Conservation (phyloP, 2,797 vertebrate species). For the Cirrhinus molitorella region DNA sequence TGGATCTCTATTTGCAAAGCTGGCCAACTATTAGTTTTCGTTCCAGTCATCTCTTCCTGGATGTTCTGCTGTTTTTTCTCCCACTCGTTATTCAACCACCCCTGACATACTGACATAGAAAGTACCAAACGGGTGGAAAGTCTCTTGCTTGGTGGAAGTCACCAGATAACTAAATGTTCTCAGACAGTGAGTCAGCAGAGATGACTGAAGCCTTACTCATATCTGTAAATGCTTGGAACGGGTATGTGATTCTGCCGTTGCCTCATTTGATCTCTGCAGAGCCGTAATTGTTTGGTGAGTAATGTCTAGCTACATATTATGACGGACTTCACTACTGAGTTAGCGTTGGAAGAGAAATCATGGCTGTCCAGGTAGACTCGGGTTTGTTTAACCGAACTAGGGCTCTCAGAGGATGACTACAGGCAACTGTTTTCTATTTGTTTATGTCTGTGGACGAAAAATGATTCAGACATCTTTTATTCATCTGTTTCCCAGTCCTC, state of each 20-base stretch:
- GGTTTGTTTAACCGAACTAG: slow-evolving; percentile 18
- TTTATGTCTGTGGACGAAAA: slow-evolving; percentile 57
- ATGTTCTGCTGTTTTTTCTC: slow-evolving; percentile 43
- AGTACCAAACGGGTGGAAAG: slow-evolving; percentile 45
- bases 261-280: slow-evolving; percentile 21
- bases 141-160: slow-evolving; percentile 54
- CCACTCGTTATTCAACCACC: slow-evolving; percentile 32
- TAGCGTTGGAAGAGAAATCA: background rate
- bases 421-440: slow-evolving; percentile 39
- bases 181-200: slow-evolving; percentile 75
- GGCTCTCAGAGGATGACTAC: slow-evolving; percentile 28
- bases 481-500: slow-evolving; percentile 18
- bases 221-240: slow-evolving; percentile 65
- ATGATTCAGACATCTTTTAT: slow-evolving; percentile 34
- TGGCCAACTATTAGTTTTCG: slow-evolving; percentile 38
- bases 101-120: slow-evolving; percentile 56
- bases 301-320: slow-evolving; percentile 19
- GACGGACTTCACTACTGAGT: background rate
- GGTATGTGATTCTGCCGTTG: slow-evolving; percentile 63
- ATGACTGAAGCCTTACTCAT: slow-evolving; percentile 66
- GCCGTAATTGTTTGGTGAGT: background rate
- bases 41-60: slow-evolving; percentile 50
- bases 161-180: slow-evolving; percentile 62
- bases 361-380: background rate
- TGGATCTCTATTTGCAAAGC: slow-evolving; percentile 41